Conservation (phyloP, 2,888 invertebrate species). For the Ennomos quercinarius region DNA sequence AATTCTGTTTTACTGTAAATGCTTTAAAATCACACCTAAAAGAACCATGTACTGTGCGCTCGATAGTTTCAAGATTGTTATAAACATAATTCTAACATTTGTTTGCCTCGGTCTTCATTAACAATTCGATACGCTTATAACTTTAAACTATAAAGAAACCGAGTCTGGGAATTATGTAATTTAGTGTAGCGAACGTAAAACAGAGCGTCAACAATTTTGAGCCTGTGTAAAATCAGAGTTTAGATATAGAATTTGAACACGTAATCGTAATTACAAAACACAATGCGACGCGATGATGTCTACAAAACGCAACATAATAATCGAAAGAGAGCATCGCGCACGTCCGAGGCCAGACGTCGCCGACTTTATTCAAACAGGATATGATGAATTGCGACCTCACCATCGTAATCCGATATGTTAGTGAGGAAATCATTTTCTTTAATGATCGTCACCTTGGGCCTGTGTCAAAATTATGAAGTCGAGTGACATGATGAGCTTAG, state of each 20-base stretch:
- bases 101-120: conserved; percentile 39
- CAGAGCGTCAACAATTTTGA: conserved; percentile 20
- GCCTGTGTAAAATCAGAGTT: conserved; percentile 21
- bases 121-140: conserved; percentile 45
- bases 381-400: conserved; percentile 64
- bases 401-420: conserved; percentile 63
- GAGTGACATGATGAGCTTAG: conserved; percentile 51
- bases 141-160: conserved; percentile 39
- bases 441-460: conserved; percentile 59
- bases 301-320: conserved; percentile 46
- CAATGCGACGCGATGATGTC: conserved; percentile 22
- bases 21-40: conserved; percentile 30
- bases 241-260: conserved; percentile 24
- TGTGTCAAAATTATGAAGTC: conserved; percentile 53
- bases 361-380: conserved; percentile 64
- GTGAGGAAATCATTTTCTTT: conserved; percentile 68
- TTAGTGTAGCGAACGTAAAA: conserved; percentile 22
- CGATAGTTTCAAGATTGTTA: conserved; percentile 31
- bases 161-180: conserved; percentile 30
- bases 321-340: conserved; percentile 60
- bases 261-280: conserved; percentile 28
- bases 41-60: conserved; percentile 17
- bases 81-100: conserved; percentile 25
- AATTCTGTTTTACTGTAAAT: conserved; percentile 28
- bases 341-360: conserved; percentile 64